These are phyloP conservation scores for Heterochromis multidens DNA, from an alignment of 2,113 vertebrate species.

Conservation along the genomic window DNA sequence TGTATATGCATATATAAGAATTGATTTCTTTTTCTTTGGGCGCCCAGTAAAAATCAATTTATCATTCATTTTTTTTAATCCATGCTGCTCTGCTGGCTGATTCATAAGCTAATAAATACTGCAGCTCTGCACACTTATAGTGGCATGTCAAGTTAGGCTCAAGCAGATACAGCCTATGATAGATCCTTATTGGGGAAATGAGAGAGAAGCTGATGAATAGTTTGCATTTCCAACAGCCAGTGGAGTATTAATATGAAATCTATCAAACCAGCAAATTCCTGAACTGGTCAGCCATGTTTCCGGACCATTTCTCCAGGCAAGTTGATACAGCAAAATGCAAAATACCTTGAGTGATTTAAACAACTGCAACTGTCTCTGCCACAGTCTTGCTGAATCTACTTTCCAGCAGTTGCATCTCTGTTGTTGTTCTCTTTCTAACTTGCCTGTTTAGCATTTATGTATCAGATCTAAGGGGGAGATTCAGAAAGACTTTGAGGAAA, in stretches of 20 bases:
- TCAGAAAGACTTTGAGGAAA: not conserved
- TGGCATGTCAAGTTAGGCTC: conserved; percentile 35
- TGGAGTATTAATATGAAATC: conserved; percentile 37
- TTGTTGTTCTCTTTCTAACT: not conserved
- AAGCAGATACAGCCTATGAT: conserved; percentile 45
- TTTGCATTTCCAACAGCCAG: conserved; percentile 31
- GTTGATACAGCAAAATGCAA: conserved; percentile 49
- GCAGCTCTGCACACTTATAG: conserved; percentile 22
- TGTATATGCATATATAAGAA: not conserved
- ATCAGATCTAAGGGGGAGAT: not conserved
- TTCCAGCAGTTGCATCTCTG: not conserved
- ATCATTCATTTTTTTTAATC: conserved; percentile 29
- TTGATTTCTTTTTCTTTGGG: conserved; percentile 10
- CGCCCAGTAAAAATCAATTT: conserved; percentile 30
- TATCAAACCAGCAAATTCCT: conserved; percentile 42
- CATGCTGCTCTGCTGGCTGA: conserved; percentile 21
- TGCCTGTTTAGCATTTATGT: not conserved
- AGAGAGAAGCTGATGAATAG: conserved; percentile 40
- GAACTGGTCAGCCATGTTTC: conserved; percentile 26
- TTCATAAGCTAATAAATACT: conserved; percentile 44
- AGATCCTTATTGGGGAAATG: conserved; percentile 55
- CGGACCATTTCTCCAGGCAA: not conserved
- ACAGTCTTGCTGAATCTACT: not conserved
- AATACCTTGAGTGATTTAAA: conserved; percentile 12
- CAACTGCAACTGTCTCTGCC: not conserved